Percentiles rank a stretch among this genome's conserved stretches.
phyloP scores from a whole-genome alignment of 2,113 vertebrate species.

The Tupaia tana region DNA sequence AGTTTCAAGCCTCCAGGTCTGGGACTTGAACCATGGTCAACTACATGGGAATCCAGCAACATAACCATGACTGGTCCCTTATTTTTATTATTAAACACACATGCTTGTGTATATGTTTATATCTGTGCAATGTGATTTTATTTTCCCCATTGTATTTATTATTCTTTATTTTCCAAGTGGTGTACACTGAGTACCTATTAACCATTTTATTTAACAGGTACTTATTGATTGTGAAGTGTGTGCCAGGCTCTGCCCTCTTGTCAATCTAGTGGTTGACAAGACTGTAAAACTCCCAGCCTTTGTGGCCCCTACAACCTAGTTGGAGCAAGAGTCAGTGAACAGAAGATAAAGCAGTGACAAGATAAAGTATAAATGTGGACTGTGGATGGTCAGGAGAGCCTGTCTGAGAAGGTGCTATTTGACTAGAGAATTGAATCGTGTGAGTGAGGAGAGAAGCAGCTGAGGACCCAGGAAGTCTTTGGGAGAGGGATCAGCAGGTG shows the following conservation, averaged over 20 bases:
- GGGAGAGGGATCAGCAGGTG: not conserved
- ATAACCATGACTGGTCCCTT: not conserved
- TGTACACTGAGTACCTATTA: not conserved
- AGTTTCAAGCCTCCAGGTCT: no score
- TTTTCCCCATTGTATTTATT: constrained; percentile 18
- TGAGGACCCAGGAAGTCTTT: not conserved
- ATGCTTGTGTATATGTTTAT: not conserved
- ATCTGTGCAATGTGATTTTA: not conserved
- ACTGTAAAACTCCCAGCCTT: not conserved
- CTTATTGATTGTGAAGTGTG: not conserved
- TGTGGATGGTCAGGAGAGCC: not conserved
- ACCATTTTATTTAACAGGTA: not conserved
- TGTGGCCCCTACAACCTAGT: not conserved
- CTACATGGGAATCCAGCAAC: no score
- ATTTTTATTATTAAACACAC: not conserved
- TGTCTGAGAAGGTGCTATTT: not conserved
- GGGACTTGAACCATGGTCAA: no score
- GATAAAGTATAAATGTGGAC: not conserved
- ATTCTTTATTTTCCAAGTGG: not conserved
- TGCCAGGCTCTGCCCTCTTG: not conserved
- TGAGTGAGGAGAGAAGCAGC: not conserved
- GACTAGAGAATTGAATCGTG: not conserved
- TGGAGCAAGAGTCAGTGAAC: not conserved
- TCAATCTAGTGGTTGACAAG: not conserved
- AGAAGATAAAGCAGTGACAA: not conserved